Conservation (phyloP, 2,797 vertebrate genomes). For the Bradypodion pumilum region DNA sequence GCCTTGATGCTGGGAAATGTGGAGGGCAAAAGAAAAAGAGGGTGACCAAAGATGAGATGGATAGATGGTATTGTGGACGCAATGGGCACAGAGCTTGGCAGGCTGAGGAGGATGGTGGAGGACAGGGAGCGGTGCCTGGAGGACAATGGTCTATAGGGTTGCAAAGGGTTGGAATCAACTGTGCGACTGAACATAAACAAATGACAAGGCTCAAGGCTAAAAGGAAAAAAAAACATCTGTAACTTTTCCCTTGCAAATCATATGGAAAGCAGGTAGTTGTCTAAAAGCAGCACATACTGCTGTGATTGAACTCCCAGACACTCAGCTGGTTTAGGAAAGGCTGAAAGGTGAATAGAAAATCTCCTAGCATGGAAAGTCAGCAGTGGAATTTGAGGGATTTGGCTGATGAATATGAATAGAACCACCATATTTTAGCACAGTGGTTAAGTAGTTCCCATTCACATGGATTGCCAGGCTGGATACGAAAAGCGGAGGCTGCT, state of each 20-base stretch:
- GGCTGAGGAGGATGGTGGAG: too few species aligned
- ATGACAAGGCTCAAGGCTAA: fast-evolving
- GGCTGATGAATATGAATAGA: not conserved
- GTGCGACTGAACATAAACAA: too few species aligned
- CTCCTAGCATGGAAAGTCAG: not conserved
- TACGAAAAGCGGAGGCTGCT: not conserved
- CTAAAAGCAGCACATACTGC: not conserved
- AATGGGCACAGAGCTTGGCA: too few species aligned
- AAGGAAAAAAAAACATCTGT: not conserved
- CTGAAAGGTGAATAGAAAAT: not conserved
- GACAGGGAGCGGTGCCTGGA: too few species aligned
- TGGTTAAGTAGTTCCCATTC: not conserved
- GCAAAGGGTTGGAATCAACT: too few species aligned
- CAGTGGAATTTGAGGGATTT: not conserved
- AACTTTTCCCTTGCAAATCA: constrained; percentile 1
- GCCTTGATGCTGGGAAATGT: too few species aligned
- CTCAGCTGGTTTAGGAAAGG: not conserved
- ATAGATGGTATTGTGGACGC: too few species aligned
- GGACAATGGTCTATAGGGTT: too few species aligned
- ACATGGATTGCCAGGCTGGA: not conserved
- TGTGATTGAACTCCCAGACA: not conserved
- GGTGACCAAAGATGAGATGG: too few species aligned
- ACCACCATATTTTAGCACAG: not conserved
- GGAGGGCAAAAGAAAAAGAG: too few species aligned
- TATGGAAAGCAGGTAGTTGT: not conserved